Base-by-base conservation (phyloP, 2,113 vertebrate species). In the Hymenochirus boettgeri region DNA sequence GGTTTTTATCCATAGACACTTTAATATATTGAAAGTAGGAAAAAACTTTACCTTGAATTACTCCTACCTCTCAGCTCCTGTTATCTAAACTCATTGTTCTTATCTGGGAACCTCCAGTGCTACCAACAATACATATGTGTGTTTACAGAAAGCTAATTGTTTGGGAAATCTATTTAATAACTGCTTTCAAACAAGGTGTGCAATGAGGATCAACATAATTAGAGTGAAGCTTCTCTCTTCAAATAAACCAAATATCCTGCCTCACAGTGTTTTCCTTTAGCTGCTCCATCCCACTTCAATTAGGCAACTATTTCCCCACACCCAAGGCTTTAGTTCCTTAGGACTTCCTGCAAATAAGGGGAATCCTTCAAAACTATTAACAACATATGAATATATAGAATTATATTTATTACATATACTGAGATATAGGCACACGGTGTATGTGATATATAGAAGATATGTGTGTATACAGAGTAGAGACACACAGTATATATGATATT, bases 141-240 rank as follows among this genome's bases (percentile, higher is more conserved):
- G 76, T 81, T 83, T 71, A 79, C 75, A 71, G n/a, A 70, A 83
- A 31, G 58, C 82, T 84, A 86, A 89, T 87, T 89, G 87, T 88
- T 82, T 84, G 82, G 78, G 76, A 77, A 80, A 74, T 76, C 73
- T 72, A 75, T 77, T 70, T 77, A 79, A 82, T 82, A 80, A 79
- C 77, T 82, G 79, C 80, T 81, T 81, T 71, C 1, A 70, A 81
- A 74, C 61, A 72, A 82, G 75, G 72, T 78, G 78, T 78, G 82
- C 76, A 77, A 85, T 77, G 81, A 81, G 77, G 80, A 81, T 87
- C 76, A 77, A 65, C 70, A 63, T 83, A 77, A 85, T 84, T 74
- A 73, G 73, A 70, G 76, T 71, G 61, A 63, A 50, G 72, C 75
- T 72, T 60, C 71, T 71, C 70, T 53, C 57, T 72, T 64, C 39